phyloP scores from a whole-genome alignment of 2,888 invertebrate genomes.

The Nemoura dubitans region DNA sequence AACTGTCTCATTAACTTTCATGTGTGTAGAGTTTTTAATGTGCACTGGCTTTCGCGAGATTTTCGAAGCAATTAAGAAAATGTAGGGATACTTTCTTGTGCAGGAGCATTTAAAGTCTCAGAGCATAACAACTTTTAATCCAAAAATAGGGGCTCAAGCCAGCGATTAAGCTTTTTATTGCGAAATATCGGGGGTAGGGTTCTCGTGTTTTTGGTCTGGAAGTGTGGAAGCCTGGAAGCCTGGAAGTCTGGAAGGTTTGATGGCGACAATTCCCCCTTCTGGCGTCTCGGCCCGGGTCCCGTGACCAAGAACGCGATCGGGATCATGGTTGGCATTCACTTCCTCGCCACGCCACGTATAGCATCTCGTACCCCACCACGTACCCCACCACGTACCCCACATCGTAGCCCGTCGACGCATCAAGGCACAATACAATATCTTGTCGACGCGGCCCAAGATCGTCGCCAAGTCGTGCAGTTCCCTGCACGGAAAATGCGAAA shows the following conservation, averaged over 20 bases:
- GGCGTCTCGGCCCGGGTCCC: too few species aligned
- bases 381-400: neutral
- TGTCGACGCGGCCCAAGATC: neutral
- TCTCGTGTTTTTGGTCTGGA: too few species aligned
- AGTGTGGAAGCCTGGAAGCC: too few species aligned
- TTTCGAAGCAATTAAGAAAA: neutral
- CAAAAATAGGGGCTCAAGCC: neutral
- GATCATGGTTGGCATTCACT: too few species aligned
- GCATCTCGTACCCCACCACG: neutral
- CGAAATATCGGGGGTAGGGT: neutral
- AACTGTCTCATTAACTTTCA: neutral
- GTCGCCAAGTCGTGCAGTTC: neutral
- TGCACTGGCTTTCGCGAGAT: neutral
- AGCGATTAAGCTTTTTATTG: neutral
- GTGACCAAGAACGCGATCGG: too few species aligned
- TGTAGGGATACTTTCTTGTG: neutral
- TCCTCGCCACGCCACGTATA: neutral
- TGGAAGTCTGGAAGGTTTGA: neutral
- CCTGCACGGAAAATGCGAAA: slow-evolving; percentile 37
- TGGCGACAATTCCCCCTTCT: neutral
- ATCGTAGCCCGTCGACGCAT: neutral
- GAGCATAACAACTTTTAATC: neutral
- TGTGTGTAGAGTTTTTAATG: neutral
- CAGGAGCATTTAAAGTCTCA: neutral
- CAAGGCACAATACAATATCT: neutral